These are phyloP conservation scores for Taenaris catops DNA, from an alignment of 2,888 invertebrate species.

Conservation along the genomic window DNA sequence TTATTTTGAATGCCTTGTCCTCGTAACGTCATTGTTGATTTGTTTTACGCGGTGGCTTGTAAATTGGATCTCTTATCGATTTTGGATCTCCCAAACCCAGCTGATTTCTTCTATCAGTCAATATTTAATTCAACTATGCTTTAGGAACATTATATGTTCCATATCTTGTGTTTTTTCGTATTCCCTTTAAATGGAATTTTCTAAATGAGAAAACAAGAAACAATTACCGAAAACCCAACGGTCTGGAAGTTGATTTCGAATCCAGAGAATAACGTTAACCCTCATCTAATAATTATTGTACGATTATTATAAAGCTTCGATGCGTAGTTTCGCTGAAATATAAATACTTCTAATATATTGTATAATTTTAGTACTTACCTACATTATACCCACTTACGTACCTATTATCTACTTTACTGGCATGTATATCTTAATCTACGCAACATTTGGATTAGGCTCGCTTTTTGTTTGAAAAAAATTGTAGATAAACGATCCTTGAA, in stretches of 20 bases:
- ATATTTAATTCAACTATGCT: background rate
- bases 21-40: constrained; percentile 57
- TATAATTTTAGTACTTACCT: constrained; percentile 74
- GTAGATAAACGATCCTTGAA: constrained; percentile 38
- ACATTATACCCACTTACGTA: constrained; percentile 73
- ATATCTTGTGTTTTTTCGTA: constrained; percentile 20
- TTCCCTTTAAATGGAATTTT: constrained; percentile 13
- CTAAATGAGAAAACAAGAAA: too few relatives aligned
- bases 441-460: constrained; percentile 58
- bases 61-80: constrained; percentile 35
- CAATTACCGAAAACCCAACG: constrained; percentile 45
- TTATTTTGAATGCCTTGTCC: constrained; percentile 69
- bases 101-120: background rate
- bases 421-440: constrained; percentile 62
- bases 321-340: constrained; percentile 72
- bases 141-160: background rate
- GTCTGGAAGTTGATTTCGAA: constrained; percentile 62
- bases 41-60: constrained; percentile 66
- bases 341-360: constrained; percentile 64
- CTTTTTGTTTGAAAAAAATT: constrained; percentile 43
- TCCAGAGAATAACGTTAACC: constrained; percentile 58
- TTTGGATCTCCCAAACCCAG: constrained; percentile 31
- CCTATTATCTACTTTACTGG: constrained; percentile 66
- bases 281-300: constrained; percentile 65
- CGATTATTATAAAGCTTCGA: constrained; percentile 70